Evolutionary conservation across 2,113 vertebrate genomes (phyloP).

Genomic region (Ptychochromis oligacanthus): DNA sequence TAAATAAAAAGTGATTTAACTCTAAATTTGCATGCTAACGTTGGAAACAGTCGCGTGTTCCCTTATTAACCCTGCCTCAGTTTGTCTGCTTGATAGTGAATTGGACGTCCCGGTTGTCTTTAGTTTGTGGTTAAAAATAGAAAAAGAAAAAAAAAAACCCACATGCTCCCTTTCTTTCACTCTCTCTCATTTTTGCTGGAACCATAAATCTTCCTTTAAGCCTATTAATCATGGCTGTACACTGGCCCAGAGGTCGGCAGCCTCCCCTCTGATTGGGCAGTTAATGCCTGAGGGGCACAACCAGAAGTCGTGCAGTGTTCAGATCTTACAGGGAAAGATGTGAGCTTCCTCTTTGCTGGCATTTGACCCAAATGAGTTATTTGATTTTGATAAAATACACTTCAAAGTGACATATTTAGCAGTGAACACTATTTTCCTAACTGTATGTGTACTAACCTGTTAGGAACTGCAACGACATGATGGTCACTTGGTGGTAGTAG

Average conservation of each 20-base stretch:
- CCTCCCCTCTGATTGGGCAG: constrained; percentile 22
- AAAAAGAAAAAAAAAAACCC: not conserved
- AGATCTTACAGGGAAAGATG: constrained; percentile 12
- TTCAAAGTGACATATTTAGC: not conserved
- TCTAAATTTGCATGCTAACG: not conserved
- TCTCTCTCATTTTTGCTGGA: not conserved
- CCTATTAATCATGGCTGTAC: constrained; percentile 48
- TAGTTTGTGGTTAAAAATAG: constrained; percentile 14
- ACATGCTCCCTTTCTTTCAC: not conserved
- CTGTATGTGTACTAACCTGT: not conserved
- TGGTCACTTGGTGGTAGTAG: fast-evolving
- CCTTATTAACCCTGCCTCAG: not conserved
- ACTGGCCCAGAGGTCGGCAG: constrained; percentile 14
- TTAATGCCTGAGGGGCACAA: not conserved
- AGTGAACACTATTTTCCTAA: not conserved
- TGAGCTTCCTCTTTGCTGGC: not conserved
- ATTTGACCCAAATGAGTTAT: not conserved
- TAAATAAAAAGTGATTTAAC: not conserved
- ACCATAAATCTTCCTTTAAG: constrained; percentile 23
- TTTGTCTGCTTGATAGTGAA: not conserved
- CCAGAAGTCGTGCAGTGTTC: constrained; percentile 17
- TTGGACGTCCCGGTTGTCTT: not conserved
- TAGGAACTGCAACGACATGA: not conserved
- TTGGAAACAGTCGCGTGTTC: not conserved
- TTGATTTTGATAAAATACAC: not conserved